Evolutionary conservation across 1,140 invertebrate genomes (phyloP).

Genomic region (Panonychus citri): DNA sequence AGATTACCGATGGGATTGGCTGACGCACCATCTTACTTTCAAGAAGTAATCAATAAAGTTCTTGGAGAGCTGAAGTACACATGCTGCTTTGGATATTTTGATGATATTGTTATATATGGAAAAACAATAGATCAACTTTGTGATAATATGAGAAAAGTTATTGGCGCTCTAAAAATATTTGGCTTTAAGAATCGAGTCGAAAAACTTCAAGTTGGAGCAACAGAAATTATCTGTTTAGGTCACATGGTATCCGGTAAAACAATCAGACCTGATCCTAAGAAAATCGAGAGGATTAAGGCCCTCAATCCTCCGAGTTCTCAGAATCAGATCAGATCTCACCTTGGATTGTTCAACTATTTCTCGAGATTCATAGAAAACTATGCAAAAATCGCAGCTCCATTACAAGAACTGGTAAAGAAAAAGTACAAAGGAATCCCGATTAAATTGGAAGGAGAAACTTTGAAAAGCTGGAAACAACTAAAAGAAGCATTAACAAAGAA

Average conservation of each 20-base stretch:
- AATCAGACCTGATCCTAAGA: conserved; percentile 13
- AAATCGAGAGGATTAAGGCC: not conserved
- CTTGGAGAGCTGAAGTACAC: not conserved
- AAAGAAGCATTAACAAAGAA: not conserved
- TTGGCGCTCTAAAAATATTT: no score
- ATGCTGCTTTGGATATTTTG: conserved; percentile 16
- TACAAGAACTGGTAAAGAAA: not conserved
- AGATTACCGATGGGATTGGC: conserved; percentile 24
- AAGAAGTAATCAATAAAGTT: conserved; percentile 15
- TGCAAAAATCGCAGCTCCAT: not conserved
- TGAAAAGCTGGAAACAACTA: not conserved
- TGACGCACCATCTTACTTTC: conserved; percentile 22
- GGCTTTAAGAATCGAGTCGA: no score
- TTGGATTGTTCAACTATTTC: not conserved
- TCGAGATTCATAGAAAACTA: not conserved
- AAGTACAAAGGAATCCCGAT: not conserved
- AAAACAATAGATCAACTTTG: no score
- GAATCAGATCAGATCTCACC: not conserved
- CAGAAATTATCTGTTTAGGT: conserved; percentile 21
- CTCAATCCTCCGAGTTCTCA: not conserved
- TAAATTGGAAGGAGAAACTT: not conserved
- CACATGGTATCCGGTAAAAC: conserved; percentile 5
- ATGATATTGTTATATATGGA: conserved; percentile 20
- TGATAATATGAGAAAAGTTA: no score
- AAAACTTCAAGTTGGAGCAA: not conserved